Evolutionary conservation across 2,888 invertebrate genomes (phyloP).

Genomic region (Ophion ventricosus): DNA sequence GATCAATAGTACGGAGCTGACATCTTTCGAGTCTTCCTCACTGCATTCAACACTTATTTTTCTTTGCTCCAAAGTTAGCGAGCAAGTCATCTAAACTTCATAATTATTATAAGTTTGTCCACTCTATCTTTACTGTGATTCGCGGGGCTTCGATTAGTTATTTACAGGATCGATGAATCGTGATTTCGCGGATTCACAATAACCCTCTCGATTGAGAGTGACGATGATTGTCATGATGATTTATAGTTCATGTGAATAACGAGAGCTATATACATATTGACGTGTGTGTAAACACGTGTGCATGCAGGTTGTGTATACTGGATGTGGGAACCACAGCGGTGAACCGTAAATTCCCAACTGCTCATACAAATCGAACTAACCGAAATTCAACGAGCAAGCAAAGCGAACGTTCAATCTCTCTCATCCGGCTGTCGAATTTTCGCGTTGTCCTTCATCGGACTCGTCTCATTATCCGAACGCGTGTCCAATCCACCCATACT

Average conservation of each 20-base stretch:
- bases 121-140: constrained; percentile 3
- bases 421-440: neutral
- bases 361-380: constrained; percentile 60
- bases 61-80: neutral
- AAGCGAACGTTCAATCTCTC: neutral
- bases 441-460: neutral
- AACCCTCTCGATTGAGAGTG: constrained; percentile 4
- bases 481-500: constrained; percentile 27
- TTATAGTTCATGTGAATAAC: constrained; percentile 46
- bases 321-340: constrained; percentile 44
- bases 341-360: constrained; percentile 52
- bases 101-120: neutral
- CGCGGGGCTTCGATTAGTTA: constrained; percentile 35
- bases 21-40: neutral
- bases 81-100: neutral
- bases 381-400: constrained; percentile 56
- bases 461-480: constrained; percentile 15
- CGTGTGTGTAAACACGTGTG: neutral
- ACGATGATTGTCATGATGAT: constrained; percentile 42
- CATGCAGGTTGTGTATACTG: constrained; percentile 6
- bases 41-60: neutral
- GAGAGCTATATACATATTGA: neutral
- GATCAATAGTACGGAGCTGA: neutral
- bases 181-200: constrained; percentile 21
- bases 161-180: constrained; percentile 9